phyloP scores from a whole-genome alignment of 2,888 invertebrate genomes.

The Pterobdella sp. region DNA sequence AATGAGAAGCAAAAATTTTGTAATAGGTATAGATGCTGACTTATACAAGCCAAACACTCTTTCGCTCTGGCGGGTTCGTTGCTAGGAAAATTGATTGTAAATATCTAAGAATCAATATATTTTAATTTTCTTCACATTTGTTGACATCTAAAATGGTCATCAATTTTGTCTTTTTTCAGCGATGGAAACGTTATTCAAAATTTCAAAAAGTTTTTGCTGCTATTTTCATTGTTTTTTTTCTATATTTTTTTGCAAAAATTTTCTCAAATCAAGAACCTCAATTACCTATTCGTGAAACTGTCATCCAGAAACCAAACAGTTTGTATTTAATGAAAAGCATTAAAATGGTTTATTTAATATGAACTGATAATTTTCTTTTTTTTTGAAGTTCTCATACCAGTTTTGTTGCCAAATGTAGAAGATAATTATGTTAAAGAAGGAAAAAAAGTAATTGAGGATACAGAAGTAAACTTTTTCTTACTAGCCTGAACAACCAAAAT shows the following conservation, averaged over 20 bases:
- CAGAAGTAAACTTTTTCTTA: background rate
- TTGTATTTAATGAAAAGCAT: slow-evolving; percentile 1
- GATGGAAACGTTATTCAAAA: slow-evolving; percentile 47
- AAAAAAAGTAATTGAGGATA: slow-evolving; percentile 71
- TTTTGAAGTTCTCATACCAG: background rate
- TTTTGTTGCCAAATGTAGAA: slow-evolving; percentile 30
- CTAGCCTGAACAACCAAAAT: background rate
- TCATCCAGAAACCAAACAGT: background rate
- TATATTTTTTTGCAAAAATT: slow-evolving; percentile 43
- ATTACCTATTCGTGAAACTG: slow-evolving; percentile 28
- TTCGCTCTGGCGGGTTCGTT: slow-evolving; percentile 26
- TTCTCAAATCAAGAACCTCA: slow-evolving; percentile 37
- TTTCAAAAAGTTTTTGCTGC: slow-evolving; percentile 45
- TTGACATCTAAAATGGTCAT: background rate
- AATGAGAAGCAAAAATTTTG: slow-evolving; percentile 19
- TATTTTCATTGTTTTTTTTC: slow-evolving; percentile 40
- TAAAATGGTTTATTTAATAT: no score
- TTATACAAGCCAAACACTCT: slow-evolving; percentile 18
- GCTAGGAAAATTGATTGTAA: background rate
- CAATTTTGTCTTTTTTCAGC: slow-evolving; percentile 39
- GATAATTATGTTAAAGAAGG: slow-evolving; percentile 69
- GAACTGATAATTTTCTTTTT: no score
- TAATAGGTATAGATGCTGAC: slow-evolving; percentile 22
- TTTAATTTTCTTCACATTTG: no score
- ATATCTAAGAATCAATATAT: background rate